Conservation (phyloP, 2,797 vertebrate species). For the Monodelphis domestica region DNA sequence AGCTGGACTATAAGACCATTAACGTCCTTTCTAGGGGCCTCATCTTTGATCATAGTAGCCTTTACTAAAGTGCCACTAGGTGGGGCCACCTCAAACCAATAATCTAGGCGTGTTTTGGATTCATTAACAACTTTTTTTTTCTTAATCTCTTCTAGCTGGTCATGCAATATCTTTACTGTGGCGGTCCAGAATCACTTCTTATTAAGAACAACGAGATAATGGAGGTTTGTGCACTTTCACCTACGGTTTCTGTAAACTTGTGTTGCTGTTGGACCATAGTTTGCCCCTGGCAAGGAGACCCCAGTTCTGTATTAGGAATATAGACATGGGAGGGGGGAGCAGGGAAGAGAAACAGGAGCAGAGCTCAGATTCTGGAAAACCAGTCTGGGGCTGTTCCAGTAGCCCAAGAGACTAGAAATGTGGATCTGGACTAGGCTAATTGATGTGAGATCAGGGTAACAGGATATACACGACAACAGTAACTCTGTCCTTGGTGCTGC, state of each 20-base stretch:
- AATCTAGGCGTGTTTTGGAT: no score
- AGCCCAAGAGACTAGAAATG: background rate
- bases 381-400: background rate
- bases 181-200: slow-evolving; percentile 95
- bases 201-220: slow-evolving; percentile 99
- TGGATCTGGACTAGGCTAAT: background rate
- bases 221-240: slow-evolving; percentile 90
- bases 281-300: background rate
- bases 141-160: slow-evolving; percentile 92
- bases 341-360: background rate
- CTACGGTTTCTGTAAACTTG: slow-evolving; percentile 43
- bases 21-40: background rate
- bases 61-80: background rate
- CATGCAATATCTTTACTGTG: slow-evolving; percentile 99
- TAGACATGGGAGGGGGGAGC: background rate
- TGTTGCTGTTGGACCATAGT: rapidly evolving
- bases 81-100: background rate
- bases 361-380: background rate
- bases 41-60: no score
- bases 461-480: background rate
- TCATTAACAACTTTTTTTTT: rapidly evolving
- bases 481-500: background rate
- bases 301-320: background rate
- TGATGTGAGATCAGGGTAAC: background rate
- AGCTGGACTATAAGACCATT: background rate